Percentiles rank a stretch among this genome's conserved stretches.
Evolutionary conservation across 2,888 invertebrate genomes (phyloP).

Genomic region (Carterocephalus palaemon): DNA sequence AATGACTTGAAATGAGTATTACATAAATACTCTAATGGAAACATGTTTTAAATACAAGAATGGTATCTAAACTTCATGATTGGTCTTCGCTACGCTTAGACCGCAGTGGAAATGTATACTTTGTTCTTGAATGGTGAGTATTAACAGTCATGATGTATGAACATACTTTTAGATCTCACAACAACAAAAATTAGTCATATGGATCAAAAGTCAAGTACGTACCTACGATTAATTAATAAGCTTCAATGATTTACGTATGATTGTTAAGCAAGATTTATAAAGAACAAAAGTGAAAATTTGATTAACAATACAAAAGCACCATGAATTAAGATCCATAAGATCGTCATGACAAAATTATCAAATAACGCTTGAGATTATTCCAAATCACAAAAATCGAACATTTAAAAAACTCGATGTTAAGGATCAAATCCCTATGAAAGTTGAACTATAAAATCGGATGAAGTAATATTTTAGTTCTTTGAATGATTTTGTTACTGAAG

Average conservation of each 20-base stretch:
- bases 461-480: background rate
- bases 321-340: background rate
- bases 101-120: conserved; percentile 7
- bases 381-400: too few relatives aligned
- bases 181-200: conserved; percentile 1
- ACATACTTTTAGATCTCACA: background rate
- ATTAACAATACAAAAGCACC: too few relatives aligned
- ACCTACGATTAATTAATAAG: conserved; percentile 3
- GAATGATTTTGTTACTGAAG: background rate
- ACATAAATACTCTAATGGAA: conserved; percentile 9
- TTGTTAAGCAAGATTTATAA: conserved; percentile 1
- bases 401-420: too few relatives aligned
- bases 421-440: too few relatives aligned
- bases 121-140: conserved; percentile 11
- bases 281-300: too few relatives aligned
- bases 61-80: too few relatives aligned
- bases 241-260: too few relatives aligned
- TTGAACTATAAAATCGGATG: conserved; percentile 3
- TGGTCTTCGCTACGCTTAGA: too few relatives aligned
- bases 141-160: conserved; percentile 11
- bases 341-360: too few relatives aligned
- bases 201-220: conserved; percentile 2
- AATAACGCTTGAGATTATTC: too few relatives aligned
- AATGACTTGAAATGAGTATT: conserved; percentile 3
- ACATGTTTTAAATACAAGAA: conserved; percentile 9